Base-by-base conservation (phyloP, 2,888 invertebrate species). In the Meiosimyza platycephala region DNA sequence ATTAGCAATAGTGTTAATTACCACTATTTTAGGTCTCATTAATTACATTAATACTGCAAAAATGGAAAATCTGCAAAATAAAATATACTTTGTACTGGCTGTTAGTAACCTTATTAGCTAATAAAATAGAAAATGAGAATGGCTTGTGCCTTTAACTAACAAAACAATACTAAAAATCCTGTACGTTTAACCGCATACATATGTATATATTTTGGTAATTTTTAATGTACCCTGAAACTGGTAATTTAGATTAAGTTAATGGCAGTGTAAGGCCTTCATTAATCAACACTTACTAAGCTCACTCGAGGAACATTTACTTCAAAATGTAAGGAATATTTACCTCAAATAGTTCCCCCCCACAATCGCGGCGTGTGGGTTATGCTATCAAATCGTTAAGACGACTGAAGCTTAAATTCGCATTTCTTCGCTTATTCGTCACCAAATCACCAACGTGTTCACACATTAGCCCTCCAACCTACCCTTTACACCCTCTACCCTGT, bases 221-320 rank as follows among this genome's bases (percentile, higher is more conserved):
- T 9, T 9, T 40, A 40, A 40, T 9, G 40, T 40, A 9, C 9
- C 40, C 40, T 9, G 51, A 5, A 66, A 18, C 51, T 51, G 78
- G 80, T 80, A 78, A 79, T 84, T 83, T 79, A 84, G 84, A 84
- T 84, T 79, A 78, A 72, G 77, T 77, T 83, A 84, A 82, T 83
- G 81, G 80, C 77, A 78, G 71, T 66, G 68, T 12, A 33, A n/a
- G n/a, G 71, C 78, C 80, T 81, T 81, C 81, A 85, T 85, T 84
- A 85, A 85, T 85, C 83, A 85, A 84, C 79, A 66, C 59, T 60
- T 51, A 55, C 62, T 70, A 71, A 67, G 67, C 55, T 40, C 15
- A 57, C 9, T 9, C 9, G 40, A 40, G 4, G 40, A 9, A 9
- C 47, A 63, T 63, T 16, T n/a, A 6, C 22, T 71, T 73, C 62